Percentiles rank a stretch among this genome's conserved stretches.
These are phyloP conservation scores for Boleophthalmus pectinirostris DNA, from an alignment of 2,113 vertebrate genomes.

Conservation along the genomic window DNA sequence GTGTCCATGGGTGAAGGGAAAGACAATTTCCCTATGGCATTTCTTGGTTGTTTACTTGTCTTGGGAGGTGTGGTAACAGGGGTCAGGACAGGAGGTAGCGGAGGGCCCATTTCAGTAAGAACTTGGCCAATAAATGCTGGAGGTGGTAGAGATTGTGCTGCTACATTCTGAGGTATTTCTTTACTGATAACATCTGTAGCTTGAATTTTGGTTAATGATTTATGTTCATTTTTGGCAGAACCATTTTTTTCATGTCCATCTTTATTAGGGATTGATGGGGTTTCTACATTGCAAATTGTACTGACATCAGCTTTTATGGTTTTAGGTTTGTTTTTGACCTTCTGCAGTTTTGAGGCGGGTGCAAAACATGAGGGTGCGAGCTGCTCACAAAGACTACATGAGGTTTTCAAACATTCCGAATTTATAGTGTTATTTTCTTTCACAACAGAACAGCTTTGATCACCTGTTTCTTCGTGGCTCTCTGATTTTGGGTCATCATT, in stretches of 20 bases:
- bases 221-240: not conserved
- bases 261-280: not conserved
- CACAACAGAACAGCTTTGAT: not conserved
- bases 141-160: slow-evolving; percentile 45
- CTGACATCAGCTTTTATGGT: not conserved
- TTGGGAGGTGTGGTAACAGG: slow-evolving; percentile 88
- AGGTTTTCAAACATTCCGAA: slow-evolving; percentile 22
- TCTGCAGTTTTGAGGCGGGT: slow-evolving; percentile 13
- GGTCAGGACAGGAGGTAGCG: slow-evolving; percentile 84
- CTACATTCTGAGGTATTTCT: slow-evolving; percentile 16
- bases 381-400: slow-evolving; percentile 25
- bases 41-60: slow-evolving; percentile 57
- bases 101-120: slow-evolving; percentile 86
- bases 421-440: slow-evolving; percentile 5
- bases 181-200: not conserved
- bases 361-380: slow-evolving; percentile 35
- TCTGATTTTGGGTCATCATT: not conserved
- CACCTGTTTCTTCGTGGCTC: not conserved
- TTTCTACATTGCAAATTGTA: not conserved
- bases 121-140: slow-evolving; percentile 78
- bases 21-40: slow-evolving; percentile 69
- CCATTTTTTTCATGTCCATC: not conserved
- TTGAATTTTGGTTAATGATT: not conserved
- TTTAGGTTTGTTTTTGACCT: slow-evolving; percentile 3
- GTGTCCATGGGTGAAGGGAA: slow-evolving; percentile 78